These are phyloP conservation scores for Onychorhynchus coronatus DNA, from an alignment of 2,113 vertebrate species.

Conservation along the genomic window DNA sequence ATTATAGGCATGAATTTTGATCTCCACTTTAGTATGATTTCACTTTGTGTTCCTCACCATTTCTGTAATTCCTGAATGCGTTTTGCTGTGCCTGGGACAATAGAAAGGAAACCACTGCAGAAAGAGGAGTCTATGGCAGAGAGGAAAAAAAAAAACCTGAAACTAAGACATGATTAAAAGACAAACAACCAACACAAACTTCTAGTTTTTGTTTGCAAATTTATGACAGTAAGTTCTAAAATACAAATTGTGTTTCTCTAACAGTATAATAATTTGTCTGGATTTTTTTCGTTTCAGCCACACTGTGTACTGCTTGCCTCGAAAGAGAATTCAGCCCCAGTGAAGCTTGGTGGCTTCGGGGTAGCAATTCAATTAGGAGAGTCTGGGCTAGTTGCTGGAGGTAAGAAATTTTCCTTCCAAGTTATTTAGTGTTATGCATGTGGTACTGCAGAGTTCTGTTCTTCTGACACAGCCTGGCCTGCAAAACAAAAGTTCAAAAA, in stretches of 20 bases:
- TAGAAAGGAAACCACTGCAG: not conserved
- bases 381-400: conserved; percentile 97
- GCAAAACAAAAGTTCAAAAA: not conserved
- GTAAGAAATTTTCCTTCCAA: conserved; percentile 75
- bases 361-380: conserved; percentile 97
- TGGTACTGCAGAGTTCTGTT: not conserved
- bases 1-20: not conserved
- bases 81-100: not conserved
- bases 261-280: conserved; percentile 11
- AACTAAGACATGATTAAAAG: not conserved
- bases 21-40: not conserved
- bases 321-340: conserved; percentile 96
- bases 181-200: not conserved
- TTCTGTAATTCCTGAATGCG: not conserved
- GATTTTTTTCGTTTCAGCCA: conserved; percentile 79
- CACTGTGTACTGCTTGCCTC: conserved; percentile 98
- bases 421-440: not conserved
- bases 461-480: not conserved
- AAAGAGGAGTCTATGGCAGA: not conserved
- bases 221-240: not conserved
- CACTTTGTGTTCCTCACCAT: not conserved
- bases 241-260: not conserved
- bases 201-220: not conserved
- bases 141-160: not conserved
- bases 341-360: conserved; percentile 95